phyloP scores from a whole-genome alignment of 2,113 vertebrate species.

The Dendropsophus ebraccatus region DNA sequence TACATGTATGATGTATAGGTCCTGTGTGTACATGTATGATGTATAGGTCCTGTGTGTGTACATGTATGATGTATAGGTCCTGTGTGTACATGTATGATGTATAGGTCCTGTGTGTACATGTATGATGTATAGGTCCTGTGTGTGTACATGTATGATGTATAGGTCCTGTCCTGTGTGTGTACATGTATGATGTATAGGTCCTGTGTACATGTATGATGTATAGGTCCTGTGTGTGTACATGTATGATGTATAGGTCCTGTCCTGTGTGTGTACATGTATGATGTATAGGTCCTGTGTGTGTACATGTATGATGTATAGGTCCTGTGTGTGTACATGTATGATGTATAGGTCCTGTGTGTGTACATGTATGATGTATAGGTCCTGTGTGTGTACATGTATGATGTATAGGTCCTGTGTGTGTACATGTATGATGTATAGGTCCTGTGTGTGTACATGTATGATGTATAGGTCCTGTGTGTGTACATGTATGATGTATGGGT shows the following conservation, averaged over 20 bases:
- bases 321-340: too few species aligned
- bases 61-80: too few species aligned
- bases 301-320: background rate
- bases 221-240: too few species aligned
- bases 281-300: background rate
- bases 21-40: background rate
- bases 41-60: background rate
- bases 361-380: background rate
- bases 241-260: background rate
- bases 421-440: background rate
- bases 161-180: background rate
- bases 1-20: background rate
- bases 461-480: too few species aligned
- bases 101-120: too few species aligned
- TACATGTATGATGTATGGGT: too few species aligned
- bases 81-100: too few species aligned
- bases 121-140: background rate
- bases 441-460: background rate
- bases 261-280: background rate
- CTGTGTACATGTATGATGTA: too few species aligned
- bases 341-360: background rate
- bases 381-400: background rate
- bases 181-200: background rate
- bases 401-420: too few species aligned
- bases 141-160: background rate